Evolutionary conservation across 2,113 vertebrate genomes (phyloP), one percentile per base, ranked within the genome.

Genomic region (Vulpes ferrilata): DNA sequence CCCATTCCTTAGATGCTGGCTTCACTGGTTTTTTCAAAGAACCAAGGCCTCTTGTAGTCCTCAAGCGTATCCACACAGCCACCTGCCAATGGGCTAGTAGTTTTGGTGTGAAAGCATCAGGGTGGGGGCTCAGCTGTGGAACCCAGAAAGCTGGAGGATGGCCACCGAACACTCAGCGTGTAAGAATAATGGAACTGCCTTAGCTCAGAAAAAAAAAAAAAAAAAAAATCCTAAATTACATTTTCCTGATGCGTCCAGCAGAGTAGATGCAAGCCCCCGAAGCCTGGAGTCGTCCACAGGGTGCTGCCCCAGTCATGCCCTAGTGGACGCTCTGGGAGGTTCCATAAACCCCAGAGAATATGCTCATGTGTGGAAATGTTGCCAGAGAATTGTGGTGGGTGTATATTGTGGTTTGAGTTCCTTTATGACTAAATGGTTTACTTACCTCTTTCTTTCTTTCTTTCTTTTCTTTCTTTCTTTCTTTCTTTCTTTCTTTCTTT

Each of bases 1-100:
- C 90, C 76, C 88, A 96, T 89, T 95, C 73, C 83, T 98, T 4
- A 0, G 19, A 93, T 88, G 91, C 83, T 96, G 97, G 92, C 93
- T 97, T 98, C 57, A 22, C 30, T 27, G 38, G 67, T 98, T 85
- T 97, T 96, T 13, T 67, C 16, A 67, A 67, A 95, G 97, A 98
- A 98, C 98, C 93, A 98, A 98, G 93, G 93, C 84, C 97, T 97
- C 97, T 98, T 98, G 96, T 98, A 74, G 94, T 74, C 71, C 90
- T 97, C 94, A 98, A 98, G 96, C 98, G 97, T 97, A 98, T 97
- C 97, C 96, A 96, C 90, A 98, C 97, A 98, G 95, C 59, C 76
- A 94, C 69, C 25, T 96, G 97, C 60, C 62, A 97, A 74, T 98
- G 95, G 96, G 91, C 96, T 98, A 97, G 98, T 92, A 96, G 95